Conservation (phyloP, 1,140 invertebrate genomes). For the Acyrthosiphon pisum region DNA sequence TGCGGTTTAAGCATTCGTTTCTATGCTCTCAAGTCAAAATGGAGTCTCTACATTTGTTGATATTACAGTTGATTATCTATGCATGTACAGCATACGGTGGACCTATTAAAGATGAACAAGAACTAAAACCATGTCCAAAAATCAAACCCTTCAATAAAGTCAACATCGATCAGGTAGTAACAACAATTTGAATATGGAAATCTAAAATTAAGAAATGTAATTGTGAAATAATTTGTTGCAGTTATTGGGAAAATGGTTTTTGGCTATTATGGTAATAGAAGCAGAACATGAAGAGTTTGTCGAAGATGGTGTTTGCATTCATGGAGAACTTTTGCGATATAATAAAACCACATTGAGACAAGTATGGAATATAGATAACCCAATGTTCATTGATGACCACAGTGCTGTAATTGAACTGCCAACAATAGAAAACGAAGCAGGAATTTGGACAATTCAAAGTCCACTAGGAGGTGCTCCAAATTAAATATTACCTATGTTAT, state of each 20-base stretch:
- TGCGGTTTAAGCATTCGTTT: neutral
- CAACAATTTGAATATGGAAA: neutral
- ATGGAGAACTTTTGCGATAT: conserved; percentile 58
- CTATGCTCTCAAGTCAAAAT: neutral
- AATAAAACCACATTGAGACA: conserved; percentile 58
- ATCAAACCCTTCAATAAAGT: conserved; percentile 22
- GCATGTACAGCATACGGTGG: neutral
- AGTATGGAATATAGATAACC: conserved; percentile 59
- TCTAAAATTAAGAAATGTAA: neutral
- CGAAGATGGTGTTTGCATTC: conserved; percentile 59
- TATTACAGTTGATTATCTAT: neutral
- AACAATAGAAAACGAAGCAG: conserved; percentile 54
- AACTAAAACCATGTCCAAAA: conserved; percentile 40
- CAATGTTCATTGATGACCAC: conserved; percentile 48
- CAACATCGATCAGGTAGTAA: conserved; percentile 15
- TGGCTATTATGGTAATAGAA: conserved; percentile 59
- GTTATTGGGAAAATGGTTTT: conserved; percentile 60
- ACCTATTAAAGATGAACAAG: neutral
- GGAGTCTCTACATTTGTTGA: neutral
- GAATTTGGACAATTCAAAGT: conserved; percentile 59
- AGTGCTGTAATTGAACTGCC: conserved; percentile 59
- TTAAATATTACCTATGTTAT: neutral
- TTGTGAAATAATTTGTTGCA: neutral
- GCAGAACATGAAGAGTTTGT: conserved; percentile 59
- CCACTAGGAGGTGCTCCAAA: conserved; percentile 59